Conservation (phyloP, 2,113 vertebrate genomes). For the Micronisus gabar region DNA sequence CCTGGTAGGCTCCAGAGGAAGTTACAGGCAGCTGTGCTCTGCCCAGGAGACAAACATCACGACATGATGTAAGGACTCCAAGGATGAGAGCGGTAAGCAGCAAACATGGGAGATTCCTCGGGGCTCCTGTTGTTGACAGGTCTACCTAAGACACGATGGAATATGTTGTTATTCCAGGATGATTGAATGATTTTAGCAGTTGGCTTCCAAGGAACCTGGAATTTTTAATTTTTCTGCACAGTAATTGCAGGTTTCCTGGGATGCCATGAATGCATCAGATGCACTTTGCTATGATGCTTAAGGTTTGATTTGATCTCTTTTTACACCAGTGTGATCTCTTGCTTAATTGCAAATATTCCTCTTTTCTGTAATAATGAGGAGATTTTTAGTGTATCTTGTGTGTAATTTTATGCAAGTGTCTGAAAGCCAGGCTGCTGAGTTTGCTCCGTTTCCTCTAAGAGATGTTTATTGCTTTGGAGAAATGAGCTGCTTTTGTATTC, state of each 20-base stretch:
- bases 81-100: not conserved
- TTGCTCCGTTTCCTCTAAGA: not conserved
- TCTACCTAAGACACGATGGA: not conserved
- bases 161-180: not conserved
- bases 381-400: not conserved
- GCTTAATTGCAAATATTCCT: not conserved
- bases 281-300: not conserved
- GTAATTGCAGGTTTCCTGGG: not conserved
- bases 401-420: not conserved
- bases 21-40: not conserved
- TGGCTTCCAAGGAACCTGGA: not conserved
- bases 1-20: not conserved
- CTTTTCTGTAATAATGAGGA: not conserved
- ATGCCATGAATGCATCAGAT: not conserved
- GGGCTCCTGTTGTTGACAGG: slow-evolving; percentile 18
- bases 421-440: not conserved
- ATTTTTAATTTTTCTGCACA: not conserved
- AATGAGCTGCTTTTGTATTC: not conserved
- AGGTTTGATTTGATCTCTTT: not conserved
- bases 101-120: not conserved
- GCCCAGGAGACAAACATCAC: not conserved
- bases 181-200: slow-evolving; percentile 12
- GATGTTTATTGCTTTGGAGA: not conserved
- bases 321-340: not conserved
- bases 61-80: not conserved